These are phyloP conservation scores for Hemibagrus guttatus DNA, from an alignment of 2,797 vertebrate genomes.

Conservation along the genomic window DNA sequence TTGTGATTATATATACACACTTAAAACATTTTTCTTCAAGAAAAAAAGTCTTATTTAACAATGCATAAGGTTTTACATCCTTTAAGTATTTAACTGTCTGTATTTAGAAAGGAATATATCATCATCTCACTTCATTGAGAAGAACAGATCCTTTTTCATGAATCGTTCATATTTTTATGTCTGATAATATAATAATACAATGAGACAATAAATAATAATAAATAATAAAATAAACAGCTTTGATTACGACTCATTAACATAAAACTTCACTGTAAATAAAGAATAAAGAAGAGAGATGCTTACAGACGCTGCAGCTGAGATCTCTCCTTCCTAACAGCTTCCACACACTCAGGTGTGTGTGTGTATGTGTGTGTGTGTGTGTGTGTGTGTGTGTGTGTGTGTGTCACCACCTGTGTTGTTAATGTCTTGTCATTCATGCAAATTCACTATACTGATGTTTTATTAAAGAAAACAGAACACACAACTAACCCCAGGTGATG, in stretches of 20 bases:
- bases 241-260: neutral
- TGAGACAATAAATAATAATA: neutral
- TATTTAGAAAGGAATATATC: no score
- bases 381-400: neutral
- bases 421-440: conserved; percentile 20
- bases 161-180: neutral
- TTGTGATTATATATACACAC: no score
- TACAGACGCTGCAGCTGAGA: neutral
- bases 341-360: neutral
- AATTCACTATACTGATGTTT: neutral
- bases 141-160: neutral
- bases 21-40: no score
- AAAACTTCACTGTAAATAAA: neutral
- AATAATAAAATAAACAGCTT: neutral
- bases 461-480: conserved; percentile 4
- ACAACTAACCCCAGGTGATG: no score
- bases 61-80: no score
- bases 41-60: no score
- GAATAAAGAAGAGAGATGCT: neutral
- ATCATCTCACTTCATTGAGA: neutral
- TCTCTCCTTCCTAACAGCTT: neutral
- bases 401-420: conserved; percentile 20
- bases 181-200: neutral
- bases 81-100: no score
- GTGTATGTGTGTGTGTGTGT: conserved; percentile 2